A percentile compares a stretch with the other conserved stretches of the same genome.
Evolutionary conservation across 2,797 vertebrate genomes (phyloP).

Genomic region (Valencia hispanica): DNA sequence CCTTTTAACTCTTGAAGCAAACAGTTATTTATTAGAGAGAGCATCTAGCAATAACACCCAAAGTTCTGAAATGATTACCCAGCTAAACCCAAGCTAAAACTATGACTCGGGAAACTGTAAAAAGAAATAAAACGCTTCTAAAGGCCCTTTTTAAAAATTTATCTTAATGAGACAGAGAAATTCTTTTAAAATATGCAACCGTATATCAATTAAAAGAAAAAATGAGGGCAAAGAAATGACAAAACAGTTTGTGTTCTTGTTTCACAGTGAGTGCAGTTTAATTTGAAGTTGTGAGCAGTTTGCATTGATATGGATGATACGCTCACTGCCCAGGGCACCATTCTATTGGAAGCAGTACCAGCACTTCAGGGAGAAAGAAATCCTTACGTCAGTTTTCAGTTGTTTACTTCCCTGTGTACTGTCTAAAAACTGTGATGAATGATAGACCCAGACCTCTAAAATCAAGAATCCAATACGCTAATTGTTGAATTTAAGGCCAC

Average conservation of each 20-base stretch:
- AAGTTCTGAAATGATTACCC: background rate
- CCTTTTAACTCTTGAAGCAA: background rate
- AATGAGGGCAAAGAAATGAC: background rate
- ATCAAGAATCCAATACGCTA: background rate
- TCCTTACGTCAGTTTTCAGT: background rate
- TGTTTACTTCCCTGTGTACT: background rate
- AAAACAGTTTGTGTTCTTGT: background rate
- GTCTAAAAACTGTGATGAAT: background rate
- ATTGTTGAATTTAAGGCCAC: background rate
- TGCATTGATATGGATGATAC: background rate
- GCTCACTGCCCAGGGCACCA: background rate
- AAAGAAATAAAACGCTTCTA: background rate
- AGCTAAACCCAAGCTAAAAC: background rate
- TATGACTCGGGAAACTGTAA: background rate
- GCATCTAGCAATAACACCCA: background rate
- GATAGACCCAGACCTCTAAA: background rate
- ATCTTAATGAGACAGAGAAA: background rate
- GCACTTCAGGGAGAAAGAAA: background rate
- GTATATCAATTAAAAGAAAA: background rate
- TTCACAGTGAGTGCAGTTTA: background rate
- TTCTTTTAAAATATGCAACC: background rate
- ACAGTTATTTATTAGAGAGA: background rate
- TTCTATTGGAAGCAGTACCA: background rate
- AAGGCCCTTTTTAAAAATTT: background rate
- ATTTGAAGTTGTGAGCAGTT: background rate